Evolutionary conservation across 2,797 vertebrate species (phyloP), one percentile per base, ranked within the genome.

Genomic region (Myripristis murdjan): DNA sequence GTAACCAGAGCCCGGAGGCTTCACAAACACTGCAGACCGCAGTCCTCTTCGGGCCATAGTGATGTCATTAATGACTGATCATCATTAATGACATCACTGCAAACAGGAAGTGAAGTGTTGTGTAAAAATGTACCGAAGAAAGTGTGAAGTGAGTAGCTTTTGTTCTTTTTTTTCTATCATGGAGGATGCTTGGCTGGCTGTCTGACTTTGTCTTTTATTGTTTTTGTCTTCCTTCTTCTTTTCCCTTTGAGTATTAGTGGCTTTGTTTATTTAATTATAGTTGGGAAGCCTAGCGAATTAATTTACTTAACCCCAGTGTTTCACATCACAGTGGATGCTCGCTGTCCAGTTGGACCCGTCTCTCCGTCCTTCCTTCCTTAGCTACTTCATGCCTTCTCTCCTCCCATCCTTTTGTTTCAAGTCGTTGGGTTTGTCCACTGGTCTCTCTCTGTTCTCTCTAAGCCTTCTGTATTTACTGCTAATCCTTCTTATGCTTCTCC

Each of bases 401-500:
- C 14, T 69, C 67, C 78, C 84, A 77, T 55, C 73, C 87, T 82
- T 89, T 89, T 86, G 69, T 91, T 93, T 90, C 69, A 86, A 88
- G 82, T 86, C 81, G 84, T 84, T 77, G 63, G 90, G 88, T 91
- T 81, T 83, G 87, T 90, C 86, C 75, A 88, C 79, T 89, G 87
- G 63, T 89, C 81, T 92, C 80, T 91, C 84, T 91, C 89, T 90
- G 85, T 91, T 94, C 88, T 85, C 46, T 72, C 68, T 90, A 94
- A 94, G 88, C 77, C 87, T 73, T 83, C 87, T 91, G 87, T 93
- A 94, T 95, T 95, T 92, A 94, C 85, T 90, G 84, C 88, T 94
- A 95, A 94, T 95, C 94, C 93, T 86, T 79, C 86, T 88, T 93
- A 91, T 93, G 91, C 91, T 93, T 91, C 91, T 91, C 86, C 79